Conservation (phyloP, 2,797 vertebrate genomes). For the Hypotaenidia okinawae region DNA sequence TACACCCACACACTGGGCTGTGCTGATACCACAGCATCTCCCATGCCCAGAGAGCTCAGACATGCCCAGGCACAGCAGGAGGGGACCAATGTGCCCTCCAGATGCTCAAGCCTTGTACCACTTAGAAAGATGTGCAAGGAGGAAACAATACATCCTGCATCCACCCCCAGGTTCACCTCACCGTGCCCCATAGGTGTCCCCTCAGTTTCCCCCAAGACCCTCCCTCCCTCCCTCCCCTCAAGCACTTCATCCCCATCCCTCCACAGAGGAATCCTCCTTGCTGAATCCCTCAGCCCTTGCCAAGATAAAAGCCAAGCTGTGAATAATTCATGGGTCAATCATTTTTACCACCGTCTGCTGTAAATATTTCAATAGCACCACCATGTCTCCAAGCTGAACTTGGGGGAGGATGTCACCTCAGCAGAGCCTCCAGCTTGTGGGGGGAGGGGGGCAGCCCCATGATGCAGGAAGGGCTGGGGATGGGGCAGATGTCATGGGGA, state of each 20-base stretch:
- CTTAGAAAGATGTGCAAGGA: rapidly evolving
- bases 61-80: rapidly evolving
- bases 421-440: background rate
- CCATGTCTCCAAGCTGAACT: conserved; percentile 22
- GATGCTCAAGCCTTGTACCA: rapidly evolving
- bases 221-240: background rate
- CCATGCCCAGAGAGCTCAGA: rapidly evolving
- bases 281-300: conserved; percentile 1
- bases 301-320: conserved; percentile 68
- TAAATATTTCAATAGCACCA: conserved; percentile 74
- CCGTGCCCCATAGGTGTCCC: rapidly evolving
- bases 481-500: background rate
- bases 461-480: background rate
- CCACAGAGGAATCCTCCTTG: background rate
- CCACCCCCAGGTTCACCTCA: rapidly evolving
- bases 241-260: background rate
- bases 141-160: rapidly evolving
- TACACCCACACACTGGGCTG: rapidly evolving
- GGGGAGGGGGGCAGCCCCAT: background rate
- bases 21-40: background rate
- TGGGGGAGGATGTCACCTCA: background rate
- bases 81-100: background rate
- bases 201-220: background rate
- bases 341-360: conserved; percentile 61
- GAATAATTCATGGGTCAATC: conserved; percentile 77